A percentile compares a stretch with the other conserved stretches of the same genome.
These are phyloP conservation scores for Apoderus coryli DNA, from an alignment of 2,888 invertebrate genomes.

Conservation along the genomic window DNA sequence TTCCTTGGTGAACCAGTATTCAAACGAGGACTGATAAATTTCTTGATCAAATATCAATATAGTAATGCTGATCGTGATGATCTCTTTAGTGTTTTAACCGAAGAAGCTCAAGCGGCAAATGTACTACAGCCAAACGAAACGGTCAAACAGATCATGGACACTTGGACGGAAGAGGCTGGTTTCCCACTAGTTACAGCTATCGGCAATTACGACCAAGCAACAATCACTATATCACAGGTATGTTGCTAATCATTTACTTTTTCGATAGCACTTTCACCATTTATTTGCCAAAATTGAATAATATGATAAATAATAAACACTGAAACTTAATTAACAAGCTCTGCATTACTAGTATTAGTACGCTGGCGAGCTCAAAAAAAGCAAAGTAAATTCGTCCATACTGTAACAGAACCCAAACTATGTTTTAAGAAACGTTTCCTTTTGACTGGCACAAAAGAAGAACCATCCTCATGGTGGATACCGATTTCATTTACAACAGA, in stretches of 20 bases:
- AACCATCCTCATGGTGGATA: conserved; percentile 34
- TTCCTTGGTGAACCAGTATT: conserved; percentile 50
- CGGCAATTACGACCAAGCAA: conserved; percentile 31
- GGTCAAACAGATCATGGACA: conserved; percentile 47
- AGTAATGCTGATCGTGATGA: conserved; percentile 49
- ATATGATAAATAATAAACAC: too few relatives aligned
- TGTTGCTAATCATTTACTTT: conserved; percentile 4
- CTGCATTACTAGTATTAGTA: too few relatives aligned
- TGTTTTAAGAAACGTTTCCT: conserved; percentile 27
- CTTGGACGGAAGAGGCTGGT: conserved; percentile 53
- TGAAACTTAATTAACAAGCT: too few relatives aligned
- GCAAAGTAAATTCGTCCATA: too few relatives aligned
- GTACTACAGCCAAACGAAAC: conserved; percentile 30
- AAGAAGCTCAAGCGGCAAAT: conserved; percentile 35
- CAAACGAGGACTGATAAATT: conserved; percentile 37
- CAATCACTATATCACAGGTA: conserved; percentile 32
- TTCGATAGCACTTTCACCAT: conserved; percentile 1
- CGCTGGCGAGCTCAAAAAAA: too few relatives aligned
- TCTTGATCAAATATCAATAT: conserved; percentile 38
- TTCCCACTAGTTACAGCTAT: conserved; percentile 48
- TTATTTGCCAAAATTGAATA: too few relatives aligned
- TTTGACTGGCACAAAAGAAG: conserved; percentile 18
- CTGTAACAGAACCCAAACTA: too few relatives aligned
- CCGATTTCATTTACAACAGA: conserved; percentile 35
- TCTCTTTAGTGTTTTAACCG: conserved; percentile 50